phyloP scores from a whole-genome alignment of 1,140 invertebrate genomes.

The Diachasma alloeum region DNA sequence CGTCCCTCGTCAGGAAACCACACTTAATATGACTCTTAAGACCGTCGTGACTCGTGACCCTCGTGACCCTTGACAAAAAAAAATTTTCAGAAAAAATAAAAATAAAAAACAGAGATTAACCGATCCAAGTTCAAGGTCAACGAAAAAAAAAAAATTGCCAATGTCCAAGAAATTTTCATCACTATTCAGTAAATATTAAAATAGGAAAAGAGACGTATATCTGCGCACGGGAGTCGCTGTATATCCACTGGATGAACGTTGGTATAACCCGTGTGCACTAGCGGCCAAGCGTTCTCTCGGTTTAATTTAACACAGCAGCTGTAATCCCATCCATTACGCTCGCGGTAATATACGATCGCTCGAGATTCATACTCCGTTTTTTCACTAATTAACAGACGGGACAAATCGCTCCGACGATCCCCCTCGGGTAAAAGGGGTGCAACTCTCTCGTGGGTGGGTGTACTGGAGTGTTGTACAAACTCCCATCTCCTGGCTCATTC shows the following conservation, averaged over 20 bases:
- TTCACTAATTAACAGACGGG: conserved; percentile 68
- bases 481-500: not conserved
- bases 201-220: no score
- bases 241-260: not conserved
- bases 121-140: no score
- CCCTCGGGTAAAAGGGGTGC: conserved; percentile 47
- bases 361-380: conserved; percentile 68
- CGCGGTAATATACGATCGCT: conserved; percentile 67
- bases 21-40: no score
- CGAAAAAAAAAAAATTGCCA: no score
- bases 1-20: no score
- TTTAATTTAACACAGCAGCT: conserved; percentile 68
- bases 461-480: not conserved
- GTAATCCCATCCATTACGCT: conserved; percentile 66
- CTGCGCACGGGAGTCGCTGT: no score
- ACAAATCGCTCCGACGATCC: conserved; percentile 64
- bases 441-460: not conserved
- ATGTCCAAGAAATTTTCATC: no score
- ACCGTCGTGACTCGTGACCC: no score
- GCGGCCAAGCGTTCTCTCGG: conserved; percentile 39
- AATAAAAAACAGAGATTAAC: no score
- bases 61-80: no score
- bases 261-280: not conserved
- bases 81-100: no score
- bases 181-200: no score